Conservation (phyloP, 2,113 vertebrate species). For the Pollachius pollachius region DNA sequence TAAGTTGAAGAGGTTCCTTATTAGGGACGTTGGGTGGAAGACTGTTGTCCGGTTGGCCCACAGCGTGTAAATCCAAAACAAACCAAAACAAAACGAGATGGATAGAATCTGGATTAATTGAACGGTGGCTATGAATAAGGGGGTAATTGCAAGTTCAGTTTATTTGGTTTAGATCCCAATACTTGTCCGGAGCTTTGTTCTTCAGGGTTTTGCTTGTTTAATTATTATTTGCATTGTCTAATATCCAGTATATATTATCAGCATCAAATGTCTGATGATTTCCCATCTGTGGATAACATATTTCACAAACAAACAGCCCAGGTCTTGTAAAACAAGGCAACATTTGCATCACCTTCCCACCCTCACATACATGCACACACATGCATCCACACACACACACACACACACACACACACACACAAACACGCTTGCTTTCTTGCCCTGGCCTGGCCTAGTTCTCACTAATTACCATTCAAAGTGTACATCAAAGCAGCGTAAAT, state of each 20-base stretch:
- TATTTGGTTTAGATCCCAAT: too few species aligned
- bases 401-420: too few species aligned
- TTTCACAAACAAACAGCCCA: slow-evolving; percentile 9
- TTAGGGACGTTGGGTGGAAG: slow-evolving; percentile 26
- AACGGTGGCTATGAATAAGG: neutral
- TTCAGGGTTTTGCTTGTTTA: neutral
- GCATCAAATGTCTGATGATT: neutral
- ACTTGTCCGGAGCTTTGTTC: neutral
- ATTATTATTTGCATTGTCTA: neutral
- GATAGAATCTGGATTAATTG: neutral
- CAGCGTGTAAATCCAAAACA: neutral
- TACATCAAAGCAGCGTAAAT: slow-evolving; percentile 66
- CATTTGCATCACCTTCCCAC: too few species aligned
- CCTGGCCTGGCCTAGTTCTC: slow-evolving; percentile 72
- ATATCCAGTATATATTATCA: neutral
- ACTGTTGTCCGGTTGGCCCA: slow-evolving; percentile 18
- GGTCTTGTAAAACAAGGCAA: slow-evolving; percentile 4
- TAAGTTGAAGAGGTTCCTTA: slow-evolving; percentile 39
- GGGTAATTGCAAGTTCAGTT: too few species aligned
- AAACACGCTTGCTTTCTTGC: slow-evolving; percentile 64
- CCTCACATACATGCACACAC: too few species aligned
- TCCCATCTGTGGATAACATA: neutral
- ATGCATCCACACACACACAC: too few species aligned
- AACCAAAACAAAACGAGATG: neutral
- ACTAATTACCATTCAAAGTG: slow-evolving; percentile 72